Base-by-base conservation (phyloP, 2,797 vertebrate genomes). In the Crypturellus tataupa region DNA sequence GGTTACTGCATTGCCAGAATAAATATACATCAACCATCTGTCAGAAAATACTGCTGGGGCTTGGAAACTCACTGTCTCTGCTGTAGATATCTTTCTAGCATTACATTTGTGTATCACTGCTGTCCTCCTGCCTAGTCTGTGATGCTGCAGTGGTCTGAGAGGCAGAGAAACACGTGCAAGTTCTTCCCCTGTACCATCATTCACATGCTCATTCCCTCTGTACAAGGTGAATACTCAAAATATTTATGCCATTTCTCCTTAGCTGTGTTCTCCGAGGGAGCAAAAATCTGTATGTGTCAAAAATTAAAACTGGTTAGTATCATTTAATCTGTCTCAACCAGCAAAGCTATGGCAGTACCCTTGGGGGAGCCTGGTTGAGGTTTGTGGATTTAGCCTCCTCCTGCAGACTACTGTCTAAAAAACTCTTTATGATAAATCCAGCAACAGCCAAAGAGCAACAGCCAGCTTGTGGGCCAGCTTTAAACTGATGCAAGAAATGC, bases 21-120 rank as follows among this genome's bases (percentile, higher is more conserved):
- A 93, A 94, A 92, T 72, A 80, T 31, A 81, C 21, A 79, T 78
- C 84, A 85, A 21, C 46, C 59, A 79, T 25, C 77, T 91, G 67
- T 89, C 77, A 94, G 20, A 64, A 68, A 85, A 83, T 62, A 59
- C 76, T 82, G 7, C 10, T 55, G 59, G 72, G 77, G 49, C 47
- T 81, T 62, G 72, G 82, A 85, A 78, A 56, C 10, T 83, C 73
- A 39, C 42, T 85, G 65, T 33, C 35, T 91, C 44, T 93, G 58
- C 65, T 95, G 6, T 3, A 33, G 23, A 62, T 58, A 49, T 31
- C 58, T 24, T 65, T 67, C 39, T 55, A 64, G 20, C 12, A 31
- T 46, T 62, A 55, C 27, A 29, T 31, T 55, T 31, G 27, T 55
- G 51, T 5, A 10, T 55, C 31, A 89, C 6, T 46, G 24, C 31